These are phyloP conservation scores for Amphibalanus amphitrite DNA, from an alignment of 1,140 invertebrate genomes.

Conservation along the genomic window DNA sequence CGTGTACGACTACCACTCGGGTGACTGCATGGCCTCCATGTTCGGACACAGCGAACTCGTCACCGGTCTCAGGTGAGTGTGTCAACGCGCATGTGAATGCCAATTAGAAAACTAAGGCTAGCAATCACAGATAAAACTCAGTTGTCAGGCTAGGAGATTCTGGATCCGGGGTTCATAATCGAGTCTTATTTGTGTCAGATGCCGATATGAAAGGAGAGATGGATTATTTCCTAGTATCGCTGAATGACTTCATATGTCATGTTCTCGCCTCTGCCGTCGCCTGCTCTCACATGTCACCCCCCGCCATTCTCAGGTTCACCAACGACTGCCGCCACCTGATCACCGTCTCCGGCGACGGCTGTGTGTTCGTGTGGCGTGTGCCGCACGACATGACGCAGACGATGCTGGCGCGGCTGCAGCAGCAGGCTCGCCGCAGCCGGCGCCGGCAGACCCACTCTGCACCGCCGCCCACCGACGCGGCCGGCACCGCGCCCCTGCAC, in stretches of 20 bases:
- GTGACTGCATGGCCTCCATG: conserved; percentile 86
- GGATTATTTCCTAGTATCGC: no score
- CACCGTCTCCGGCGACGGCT: conserved; percentile 83
- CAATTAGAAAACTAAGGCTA: no score
- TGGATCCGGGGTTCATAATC: no score
- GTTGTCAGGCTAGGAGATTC: no score
- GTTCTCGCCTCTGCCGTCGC: no score
- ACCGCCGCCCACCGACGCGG: background rate
- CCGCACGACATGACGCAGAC: conserved; percentile 85
- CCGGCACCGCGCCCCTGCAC: background rate
- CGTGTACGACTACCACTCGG: conserved; percentile 88
- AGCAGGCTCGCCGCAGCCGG: conserved; percentile 40
- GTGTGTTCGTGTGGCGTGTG: conserved; percentile 86
- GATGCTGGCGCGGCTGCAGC: conserved; percentile 64
- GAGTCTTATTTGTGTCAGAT: no score
- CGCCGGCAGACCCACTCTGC: background rate
- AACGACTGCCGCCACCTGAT: conserved; percentile 78
- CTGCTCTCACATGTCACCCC: no score
- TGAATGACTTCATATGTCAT: no score
- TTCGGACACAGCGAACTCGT: conserved; percentile 86
- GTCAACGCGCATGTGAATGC: no score
- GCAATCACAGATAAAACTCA: no score
- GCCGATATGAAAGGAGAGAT: no score
- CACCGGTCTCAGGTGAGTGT: conserved; percentile 39
- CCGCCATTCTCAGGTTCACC: conserved; percentile 52